Evolutionary conservation across 1,140 invertebrate genomes (phyloP), one percentile per base, ranked within the genome.

Genomic region (Drosophila virilis): DNA sequence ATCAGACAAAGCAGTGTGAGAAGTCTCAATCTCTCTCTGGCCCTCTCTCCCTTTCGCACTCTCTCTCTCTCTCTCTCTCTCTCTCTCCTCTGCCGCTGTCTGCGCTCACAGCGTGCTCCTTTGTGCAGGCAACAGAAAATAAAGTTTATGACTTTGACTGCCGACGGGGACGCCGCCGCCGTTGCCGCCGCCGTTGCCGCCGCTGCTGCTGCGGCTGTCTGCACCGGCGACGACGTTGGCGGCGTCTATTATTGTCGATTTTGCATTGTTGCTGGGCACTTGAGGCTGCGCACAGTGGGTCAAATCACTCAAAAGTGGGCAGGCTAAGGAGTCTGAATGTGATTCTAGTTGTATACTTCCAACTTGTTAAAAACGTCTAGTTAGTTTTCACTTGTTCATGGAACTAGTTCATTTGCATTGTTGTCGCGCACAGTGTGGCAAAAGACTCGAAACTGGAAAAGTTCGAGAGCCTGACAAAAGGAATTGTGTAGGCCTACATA

Each of bases 121-220:
- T 88, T 88, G 80, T 88, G 84, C 84, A 88, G 83, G 83, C 83
- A 88, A 86, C 83, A 88, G 79, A 88, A 88, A 83, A 86, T 86
- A 86, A 86, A 86, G 83, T 88, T 86, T 86, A 86, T 88, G 83
- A 86, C 83, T 86, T 88, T 88, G 76, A 86, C 84, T 88, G 79
- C 68, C 83, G 75, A 77, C 77, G 81, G 80, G 81, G 69, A 65
- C 68, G 66, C 40, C 38, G 67, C 28, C 35, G 59, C 32, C 51
- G 50, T 15, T 42, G 28, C 37, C 9, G 8, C 28, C 9, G 9
- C 32, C 51, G 50, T 15, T 42, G 28, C 37, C 9, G 9, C 37
- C n/a, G 13, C 64, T n/a, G 13, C 17, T 13, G 17, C 17, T 35
- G 40, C 10, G 48, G 12, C 1, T 75, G 78, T 81, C 78, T 85